Evolutionary conservation across 2,888 invertebrate genomes (phyloP), one percentile per base, ranked within the genome.

Genomic region (Metopia argyrocephala): DNA sequence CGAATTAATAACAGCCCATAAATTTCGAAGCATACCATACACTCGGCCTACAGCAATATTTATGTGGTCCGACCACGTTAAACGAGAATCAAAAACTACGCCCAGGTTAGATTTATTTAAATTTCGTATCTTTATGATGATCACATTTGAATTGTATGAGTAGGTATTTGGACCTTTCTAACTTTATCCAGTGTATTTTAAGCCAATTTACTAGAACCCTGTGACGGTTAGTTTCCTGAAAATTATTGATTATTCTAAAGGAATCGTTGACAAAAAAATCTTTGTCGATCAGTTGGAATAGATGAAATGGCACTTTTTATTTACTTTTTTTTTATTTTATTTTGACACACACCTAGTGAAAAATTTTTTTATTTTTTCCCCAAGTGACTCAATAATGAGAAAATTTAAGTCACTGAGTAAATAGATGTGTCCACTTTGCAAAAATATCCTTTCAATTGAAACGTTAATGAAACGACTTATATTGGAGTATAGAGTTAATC

Each of bases 401-500:
- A n/a, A n/a, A n/a, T n/a, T n/a, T n/a, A n/a, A n/a, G n/a, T n/a
- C n/a, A n/a, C n/a, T n/a, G n/a, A n/a, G n/a, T n/a, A n/a, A n/a
- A n/a, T n/a, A n/a, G n/a, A n/a, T n/a, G n/a, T n/a, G n/a, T n/a
- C n/a, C n/a, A n/a, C n/a, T 31, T 31, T 31, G 31, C 31, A 31
- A 31, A 9, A n/a, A n/a, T n/a, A n/a, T n/a, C n/a, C n/a, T 31
- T 31, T 31, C 2, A 31, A 50, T 50, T 50, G n/a, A 46, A n/a
- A 3, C 4, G 18, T n/a, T 18, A 20, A 7, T 20, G 20, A 50
- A 50, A 50, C 50, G 50, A 50, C 4, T 50, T 50, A 50, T 7
- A 50, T 50, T 18, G 20, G 50, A 50, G 50, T 50, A 50, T 18
- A 20, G 50, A 50, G 50, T 50, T 50, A 50, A 50, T 50, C 50